These are phyloP conservation scores for Antennarius striatus DNA, from an alignment of 2,113 vertebrate genomes.

Conservation along the genomic window DNA sequence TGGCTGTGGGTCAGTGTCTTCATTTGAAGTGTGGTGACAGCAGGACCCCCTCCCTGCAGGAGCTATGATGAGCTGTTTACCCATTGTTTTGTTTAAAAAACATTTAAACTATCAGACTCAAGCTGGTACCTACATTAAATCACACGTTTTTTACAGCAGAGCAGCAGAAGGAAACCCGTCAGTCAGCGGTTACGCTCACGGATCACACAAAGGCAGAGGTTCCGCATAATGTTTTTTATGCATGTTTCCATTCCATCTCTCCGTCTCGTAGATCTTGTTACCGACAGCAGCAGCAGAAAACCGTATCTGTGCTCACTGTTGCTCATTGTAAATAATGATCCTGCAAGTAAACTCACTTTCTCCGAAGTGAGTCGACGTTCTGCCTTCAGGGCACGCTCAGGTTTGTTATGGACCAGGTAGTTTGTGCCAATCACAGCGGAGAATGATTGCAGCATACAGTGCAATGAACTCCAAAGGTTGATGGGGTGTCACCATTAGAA, in stretches of 20 bases:
- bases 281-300: neutral
- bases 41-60: no score
- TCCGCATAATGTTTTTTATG: neutral
- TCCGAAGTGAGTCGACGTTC: neutral
- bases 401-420: conserved; percentile 33
- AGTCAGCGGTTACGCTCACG: neutral
- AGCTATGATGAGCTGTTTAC: no score
- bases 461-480: conserved; percentile 13
- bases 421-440: conserved; percentile 17
- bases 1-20: conserved; percentile 22
- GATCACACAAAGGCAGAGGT: neutral
- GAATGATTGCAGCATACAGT: conserved; percentile 9
- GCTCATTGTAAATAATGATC: conserved; percentile 26
- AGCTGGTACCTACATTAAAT: neutral
- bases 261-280: neutral
- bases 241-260: neutral
- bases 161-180: neutral
- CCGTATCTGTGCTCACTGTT: conserved; percentile 8
- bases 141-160: neutral
- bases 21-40: conserved; percentile 41
- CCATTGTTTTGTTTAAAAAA: no score
- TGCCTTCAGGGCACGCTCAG: conserved; percentile 4
- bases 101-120: no score
- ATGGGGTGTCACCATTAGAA: conserved; percentile 8
- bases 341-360: conserved; percentile 22